A percentile compares a stretch with the other conserved stretches of the same genome.
These are phyloP conservation scores for Brachyrhaphis roseni DNA, from an alignment of 2,797 vertebrate species.

Conservation along the genomic window DNA sequence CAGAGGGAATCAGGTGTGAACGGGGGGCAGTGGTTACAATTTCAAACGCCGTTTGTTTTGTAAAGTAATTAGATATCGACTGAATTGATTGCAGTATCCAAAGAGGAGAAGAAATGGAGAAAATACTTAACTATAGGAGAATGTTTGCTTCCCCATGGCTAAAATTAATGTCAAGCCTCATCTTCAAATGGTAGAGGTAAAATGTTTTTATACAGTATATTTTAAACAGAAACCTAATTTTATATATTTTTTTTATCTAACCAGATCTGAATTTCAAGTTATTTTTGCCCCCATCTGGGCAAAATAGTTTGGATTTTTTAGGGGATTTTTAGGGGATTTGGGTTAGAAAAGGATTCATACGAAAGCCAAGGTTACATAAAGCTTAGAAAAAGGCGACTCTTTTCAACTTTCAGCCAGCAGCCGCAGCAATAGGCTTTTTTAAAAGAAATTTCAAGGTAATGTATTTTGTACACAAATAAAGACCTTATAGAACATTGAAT, in stretches of 20 bases:
- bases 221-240: not conserved
- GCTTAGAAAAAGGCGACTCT: not conserved
- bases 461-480: not conserved
- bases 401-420: not conserved
- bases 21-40: constrained; percentile 23
- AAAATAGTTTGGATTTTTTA: not conserved
- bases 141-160: not conserved
- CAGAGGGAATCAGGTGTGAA: constrained; percentile 24
- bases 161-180: not conserved
- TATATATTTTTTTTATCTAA: not conserved
- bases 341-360: not conserved
- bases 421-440: not conserved
- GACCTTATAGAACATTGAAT: not conserved
- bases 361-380: not conserved
- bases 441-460: not conserved
- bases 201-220: not conserved
- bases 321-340: no score
- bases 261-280: not conserved
- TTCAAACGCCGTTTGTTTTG: constrained; percentile 24
- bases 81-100: constrained; percentile 4
- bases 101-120: not conserved
- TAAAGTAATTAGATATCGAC: constrained; percentile 49
- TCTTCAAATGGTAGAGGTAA: not conserved
- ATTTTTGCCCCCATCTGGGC: not conserved
- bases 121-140: not conserved